Conservation (phyloP, 2,888 invertebrate species). For the Limenitis camilla region DNA sequence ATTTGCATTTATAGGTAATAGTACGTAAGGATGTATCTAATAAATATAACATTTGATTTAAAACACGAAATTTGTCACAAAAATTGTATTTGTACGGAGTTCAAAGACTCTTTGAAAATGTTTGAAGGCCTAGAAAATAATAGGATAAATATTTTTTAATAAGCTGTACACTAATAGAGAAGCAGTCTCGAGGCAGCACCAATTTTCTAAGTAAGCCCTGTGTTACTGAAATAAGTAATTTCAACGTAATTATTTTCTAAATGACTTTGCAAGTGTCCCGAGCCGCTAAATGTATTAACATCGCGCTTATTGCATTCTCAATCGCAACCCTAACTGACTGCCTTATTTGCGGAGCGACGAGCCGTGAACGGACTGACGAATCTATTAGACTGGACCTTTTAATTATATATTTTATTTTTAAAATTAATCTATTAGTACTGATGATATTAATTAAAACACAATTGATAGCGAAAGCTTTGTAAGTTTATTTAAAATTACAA, state of each 20-base stretch:
- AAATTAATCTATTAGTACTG: background rate
- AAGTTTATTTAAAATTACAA: no score
- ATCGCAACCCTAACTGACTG: conserved; percentile 67
- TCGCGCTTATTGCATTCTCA: conserved; percentile 52
- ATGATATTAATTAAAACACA: no score
- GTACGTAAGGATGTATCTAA: no score
- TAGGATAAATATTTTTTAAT: no score
- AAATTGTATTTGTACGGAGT: no score
- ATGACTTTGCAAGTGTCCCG: conserved; percentile 31
- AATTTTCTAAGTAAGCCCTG: conserved; percentile 6
- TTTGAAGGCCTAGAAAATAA: background rate
- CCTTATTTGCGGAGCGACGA: conserved; percentile 63
- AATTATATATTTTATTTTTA: background rate
- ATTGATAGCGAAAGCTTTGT: no score
- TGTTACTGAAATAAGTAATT: conserved; percentile 21
- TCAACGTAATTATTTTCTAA: conserved; percentile 50
- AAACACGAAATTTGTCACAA: no score
- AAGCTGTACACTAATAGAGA: background rate
- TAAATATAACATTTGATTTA: no score
- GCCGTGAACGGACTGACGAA: conserved; percentile 26
- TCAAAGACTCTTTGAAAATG: no score
- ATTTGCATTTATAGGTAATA: no score
- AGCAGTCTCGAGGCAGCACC: background rate
- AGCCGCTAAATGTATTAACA: conserved; percentile 29
- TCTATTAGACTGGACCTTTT: conserved; percentile 34